Percentiles rank a stretch among this genome's conserved stretches.
phyloP scores from a whole-genome alignment of 2,888 invertebrate genomes.

The Tipula unca region DNA sequence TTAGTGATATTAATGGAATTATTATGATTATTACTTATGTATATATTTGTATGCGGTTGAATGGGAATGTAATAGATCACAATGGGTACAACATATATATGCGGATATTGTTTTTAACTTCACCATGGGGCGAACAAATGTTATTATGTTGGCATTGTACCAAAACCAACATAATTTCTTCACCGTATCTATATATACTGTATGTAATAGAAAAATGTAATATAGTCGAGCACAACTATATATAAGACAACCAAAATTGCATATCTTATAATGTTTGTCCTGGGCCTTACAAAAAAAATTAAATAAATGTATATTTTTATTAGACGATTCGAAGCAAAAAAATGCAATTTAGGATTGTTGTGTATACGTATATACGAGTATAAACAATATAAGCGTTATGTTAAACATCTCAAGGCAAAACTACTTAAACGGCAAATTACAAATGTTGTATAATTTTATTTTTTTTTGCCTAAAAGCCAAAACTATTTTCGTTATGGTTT shows the following conservation, averaged over 20 bases:
- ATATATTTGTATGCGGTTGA: neutral
- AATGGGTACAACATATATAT: neutral
- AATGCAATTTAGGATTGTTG: neutral
- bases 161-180: neutral
- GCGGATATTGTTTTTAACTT: neutral
- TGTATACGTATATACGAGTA: neutral
- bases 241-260: neutral
- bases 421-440: constrained; percentile 2
- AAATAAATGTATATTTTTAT: neutral
- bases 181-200: neutral
- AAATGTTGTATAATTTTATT: neutral
- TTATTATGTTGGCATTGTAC: neutral
- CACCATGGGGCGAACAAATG: neutral
- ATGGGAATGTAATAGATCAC: neutral
- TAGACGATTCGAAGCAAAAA: neutral
- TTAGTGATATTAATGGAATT: neutral
- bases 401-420: neutral
- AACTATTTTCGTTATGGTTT: neutral
- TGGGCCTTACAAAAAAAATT: neutral
- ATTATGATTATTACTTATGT: neutral
- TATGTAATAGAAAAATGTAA: too few species aligned
- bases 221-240: neutral
- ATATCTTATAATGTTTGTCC: neutral
- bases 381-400: neutral
- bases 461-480: neutral